These are phyloP conservation scores for Glomeris maerens DNA, from an alignment of 1,140 invertebrate species.

Conservation along the genomic window DNA sequence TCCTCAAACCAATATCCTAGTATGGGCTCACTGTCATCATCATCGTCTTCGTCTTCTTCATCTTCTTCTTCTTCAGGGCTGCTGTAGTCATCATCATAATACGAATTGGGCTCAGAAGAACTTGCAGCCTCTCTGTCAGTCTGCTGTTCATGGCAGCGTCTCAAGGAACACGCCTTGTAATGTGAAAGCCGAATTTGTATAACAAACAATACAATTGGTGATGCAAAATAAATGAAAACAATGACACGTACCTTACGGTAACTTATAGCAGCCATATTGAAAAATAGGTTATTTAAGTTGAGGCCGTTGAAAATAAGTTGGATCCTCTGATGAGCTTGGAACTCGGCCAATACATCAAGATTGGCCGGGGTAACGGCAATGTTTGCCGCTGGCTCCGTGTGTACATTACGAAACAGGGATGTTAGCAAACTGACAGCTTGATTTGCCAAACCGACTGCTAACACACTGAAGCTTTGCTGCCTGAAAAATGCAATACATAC, in stretches of 20 bases:
- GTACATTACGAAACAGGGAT: conserved; percentile 49
- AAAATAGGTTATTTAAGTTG: conserved; percentile 61
- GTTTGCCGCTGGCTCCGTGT: conserved; percentile 37
- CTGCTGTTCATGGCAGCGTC: conserved; percentile 63
- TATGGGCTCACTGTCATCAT: conserved; percentile 75
- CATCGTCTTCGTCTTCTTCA: conserved; percentile 45
- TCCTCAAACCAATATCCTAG: conserved; percentile 86
- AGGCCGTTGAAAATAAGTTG: conserved; percentile 47
- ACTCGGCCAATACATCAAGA: conserved; percentile 41
- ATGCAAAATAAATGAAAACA: background rate
- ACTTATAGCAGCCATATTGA: conserved; percentile 70
- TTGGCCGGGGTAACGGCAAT: conserved; percentile 26
- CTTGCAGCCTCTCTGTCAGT: conserved; percentile 61
- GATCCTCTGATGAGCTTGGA: conserved; percentile 51
- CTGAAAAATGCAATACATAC: conserved; percentile 23
- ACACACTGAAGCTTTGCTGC: conserved; percentile 63
- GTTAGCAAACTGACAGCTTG: conserved; percentile 52
- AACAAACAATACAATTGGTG: background rate
- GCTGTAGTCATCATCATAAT: conserved; percentile 77
- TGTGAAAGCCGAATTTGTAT: conserved; percentile 11
- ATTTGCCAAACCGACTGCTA: conserved; percentile 61
- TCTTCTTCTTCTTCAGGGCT: conserved; percentile 76
- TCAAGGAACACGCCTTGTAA: conserved; percentile 54
- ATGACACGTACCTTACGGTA: conserved; percentile 56
- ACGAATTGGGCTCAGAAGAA: conserved; percentile 78